A percentile compares a stretch with the other conserved stretches of the same genome.
These are phyloP conservation scores for Cherax destructor DNA, from an alignment of 1,140 invertebrate genomes.

Conservation along the genomic window DNA sequence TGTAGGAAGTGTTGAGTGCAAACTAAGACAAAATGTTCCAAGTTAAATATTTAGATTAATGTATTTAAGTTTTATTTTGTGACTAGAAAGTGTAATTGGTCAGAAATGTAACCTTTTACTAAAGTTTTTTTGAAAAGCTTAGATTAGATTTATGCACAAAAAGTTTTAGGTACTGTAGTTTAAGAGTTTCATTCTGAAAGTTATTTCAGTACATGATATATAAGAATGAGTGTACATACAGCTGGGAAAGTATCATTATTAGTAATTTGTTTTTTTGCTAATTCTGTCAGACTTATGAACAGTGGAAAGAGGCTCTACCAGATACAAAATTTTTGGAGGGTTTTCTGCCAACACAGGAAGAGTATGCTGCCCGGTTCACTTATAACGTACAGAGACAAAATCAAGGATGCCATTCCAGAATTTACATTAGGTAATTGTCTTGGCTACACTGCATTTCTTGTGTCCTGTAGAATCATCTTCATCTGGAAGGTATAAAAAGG, in stretches of 20 bases:
- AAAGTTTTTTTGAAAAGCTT: too few species aligned
- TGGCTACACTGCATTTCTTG: neutral
- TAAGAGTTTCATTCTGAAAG: too few species aligned
- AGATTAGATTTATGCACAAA: too few species aligned
- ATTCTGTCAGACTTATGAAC: slow-evolving; percentile 82
- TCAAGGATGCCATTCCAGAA: slow-evolving; percentile 80
- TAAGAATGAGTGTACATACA: too few species aligned
- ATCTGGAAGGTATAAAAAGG: neutral
- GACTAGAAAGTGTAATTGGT: too few species aligned
- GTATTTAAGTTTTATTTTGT: too few species aligned
- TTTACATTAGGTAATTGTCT: slow-evolving; percentile 83
- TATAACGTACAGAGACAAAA: slow-evolving; percentile 82
- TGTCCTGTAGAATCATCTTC: neutral
- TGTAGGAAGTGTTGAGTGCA: too few species aligned
- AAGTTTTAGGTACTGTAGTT: too few species aligned
- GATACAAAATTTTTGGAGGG: slow-evolving; percentile 93
- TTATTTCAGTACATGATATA: too few species aligned
- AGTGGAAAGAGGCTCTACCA: slow-evolving; percentile 94
- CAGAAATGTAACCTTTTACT: too few species aligned
- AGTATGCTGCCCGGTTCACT: slow-evolving; percentile 84
- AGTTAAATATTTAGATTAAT: too few species aligned
- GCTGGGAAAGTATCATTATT: neutral
- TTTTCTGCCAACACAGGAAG: slow-evolving; percentile 87
- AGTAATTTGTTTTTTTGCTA: neutral
- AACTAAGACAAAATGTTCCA: too few species aligned